Percentiles rank a stretch among this genome's conserved stretches.
Evolutionary conservation across 2,888 invertebrate species (phyloP).

Genomic region (Meteorus cinctellus): DNA sequence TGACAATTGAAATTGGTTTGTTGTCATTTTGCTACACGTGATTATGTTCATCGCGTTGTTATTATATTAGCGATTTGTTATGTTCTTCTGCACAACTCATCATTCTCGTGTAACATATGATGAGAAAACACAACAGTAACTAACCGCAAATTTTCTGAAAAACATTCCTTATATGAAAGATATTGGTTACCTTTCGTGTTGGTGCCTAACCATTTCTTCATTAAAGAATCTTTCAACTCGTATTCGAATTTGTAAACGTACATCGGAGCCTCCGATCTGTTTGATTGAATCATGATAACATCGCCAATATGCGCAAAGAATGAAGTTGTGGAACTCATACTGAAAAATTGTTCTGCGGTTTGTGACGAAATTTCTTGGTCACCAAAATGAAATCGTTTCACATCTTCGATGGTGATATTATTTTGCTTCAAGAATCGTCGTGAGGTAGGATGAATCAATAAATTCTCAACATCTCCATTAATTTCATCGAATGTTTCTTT

Average conservation of each 20-base stretch:
- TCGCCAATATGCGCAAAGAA: slow-evolving; percentile 47
- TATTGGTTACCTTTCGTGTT: slow-evolving; percentile 55
- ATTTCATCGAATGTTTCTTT: slow-evolving; percentile 30
- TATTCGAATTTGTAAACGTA: slow-evolving; percentile 64
- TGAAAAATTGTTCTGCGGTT: slow-evolving; percentile 53
- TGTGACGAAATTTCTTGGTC: slow-evolving; percentile 49
- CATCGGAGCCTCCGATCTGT: slow-evolving; percentile 43
- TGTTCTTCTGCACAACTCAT: too few species aligned
- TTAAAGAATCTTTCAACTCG: slow-evolving; percentile 47
- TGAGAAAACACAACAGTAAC: too few species aligned
- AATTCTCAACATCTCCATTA: slow-evolving; percentile 37
- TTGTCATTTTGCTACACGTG: too few species aligned
- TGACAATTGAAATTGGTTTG: too few species aligned
- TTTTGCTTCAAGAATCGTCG: slow-evolving; percentile 45
- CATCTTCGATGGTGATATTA: slow-evolving; percentile 49
- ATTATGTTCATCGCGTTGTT: too few species aligned
- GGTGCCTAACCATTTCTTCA: slow-evolving; percentile 49
- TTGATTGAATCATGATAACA: slow-evolving; percentile 53
- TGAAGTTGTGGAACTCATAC: slow-evolving; percentile 50
- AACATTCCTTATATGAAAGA: background rate
- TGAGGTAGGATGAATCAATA: slow-evolving; percentile 45
- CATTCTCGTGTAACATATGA: background rate
- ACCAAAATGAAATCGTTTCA: slow-evolving; percentile 60
- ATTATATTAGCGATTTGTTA: too few species aligned
- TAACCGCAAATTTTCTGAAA: too few species aligned